Conservation (phyloP, 2,888 invertebrate genomes). For the Cosmorhoe ocellata region DNA sequence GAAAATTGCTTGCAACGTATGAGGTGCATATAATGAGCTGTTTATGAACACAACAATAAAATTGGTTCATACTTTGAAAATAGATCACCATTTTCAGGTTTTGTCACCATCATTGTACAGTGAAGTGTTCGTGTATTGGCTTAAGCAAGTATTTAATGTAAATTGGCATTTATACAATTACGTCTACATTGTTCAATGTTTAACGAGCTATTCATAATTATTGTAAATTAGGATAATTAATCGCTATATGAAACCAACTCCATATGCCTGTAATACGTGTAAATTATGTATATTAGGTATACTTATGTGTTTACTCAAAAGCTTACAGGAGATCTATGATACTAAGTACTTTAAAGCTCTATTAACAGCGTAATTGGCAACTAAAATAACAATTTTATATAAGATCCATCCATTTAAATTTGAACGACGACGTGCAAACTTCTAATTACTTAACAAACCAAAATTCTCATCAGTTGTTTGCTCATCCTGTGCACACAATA, state of each 20-base stretch:
- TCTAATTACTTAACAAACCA: conserved; percentile 57
- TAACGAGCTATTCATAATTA: conserved; percentile 24
- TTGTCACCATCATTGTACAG: background rate
- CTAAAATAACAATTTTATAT: conserved; percentile 7
- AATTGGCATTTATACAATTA: conserved; percentile 30
- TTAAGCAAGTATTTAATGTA: conserved; percentile 39
- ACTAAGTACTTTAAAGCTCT: conserved; percentile 1
- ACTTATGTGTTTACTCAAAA: background rate
- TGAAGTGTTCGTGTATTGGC: conserved; percentile 17
- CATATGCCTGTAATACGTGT: background rate
- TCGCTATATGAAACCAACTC: conserved; percentile 6
- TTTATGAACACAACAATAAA: no score
- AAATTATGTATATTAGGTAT: background rate
- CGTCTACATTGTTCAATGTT: conserved; percentile 10
- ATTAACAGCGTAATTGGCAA: conserved; percentile 4
- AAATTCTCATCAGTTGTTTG: conserved; percentile 59
- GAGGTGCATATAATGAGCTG: no score
- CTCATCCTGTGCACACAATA: conserved; percentile 56
- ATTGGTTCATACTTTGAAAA: no score
- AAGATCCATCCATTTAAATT: conserved; percentile 15
- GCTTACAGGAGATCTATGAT: background rate
- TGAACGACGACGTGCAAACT: conserved; percentile 48
- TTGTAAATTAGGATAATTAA: conserved; percentile 27
- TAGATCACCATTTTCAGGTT: no score
- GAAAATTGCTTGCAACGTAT: no score